phyloP scores from a whole-genome alignment of 2,113 vertebrate genomes.

The Anguilla rostrata region DNA sequence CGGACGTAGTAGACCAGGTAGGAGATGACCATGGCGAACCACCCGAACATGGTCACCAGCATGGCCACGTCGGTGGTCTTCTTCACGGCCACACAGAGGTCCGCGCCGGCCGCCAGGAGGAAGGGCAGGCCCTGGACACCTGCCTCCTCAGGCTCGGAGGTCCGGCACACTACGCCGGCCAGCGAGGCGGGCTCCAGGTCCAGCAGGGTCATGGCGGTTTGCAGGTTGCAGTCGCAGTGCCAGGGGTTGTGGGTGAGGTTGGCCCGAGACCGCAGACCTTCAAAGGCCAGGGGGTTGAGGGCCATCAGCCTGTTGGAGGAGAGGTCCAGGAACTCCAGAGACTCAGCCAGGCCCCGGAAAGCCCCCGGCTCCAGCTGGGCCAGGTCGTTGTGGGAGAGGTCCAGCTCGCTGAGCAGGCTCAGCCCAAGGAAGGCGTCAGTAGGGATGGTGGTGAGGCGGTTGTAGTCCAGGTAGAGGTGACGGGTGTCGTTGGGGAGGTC shows the following conservation, averaged over 20 bases:
- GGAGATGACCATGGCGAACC: slow-evolving; percentile 93
- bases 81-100: slow-evolving; percentile 83
- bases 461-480: slow-evolving; percentile 91
- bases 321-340: slow-evolving; percentile 82
- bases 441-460: slow-evolving; percentile 82
- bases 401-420: slow-evolving; percentile 83
- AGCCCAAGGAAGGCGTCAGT: slow-evolving; percentile 82
- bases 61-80: slow-evolving; percentile 93
- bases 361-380: slow-evolving; percentile 79
- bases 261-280: slow-evolving; percentile 80
- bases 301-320: slow-evolving; percentile 87
- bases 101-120: slow-evolving; percentile 77
- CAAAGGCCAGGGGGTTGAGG: slow-evolving; percentile 78
- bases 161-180: slow-evolving; percentile 82
- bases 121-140: slow-evolving; percentile 85
- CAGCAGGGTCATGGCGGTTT: slow-evolving; percentile 81
- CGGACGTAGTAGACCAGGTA: slow-evolving; percentile 92
- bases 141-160: slow-evolving; percentile 77
- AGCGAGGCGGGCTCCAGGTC: slow-evolving; percentile 80
- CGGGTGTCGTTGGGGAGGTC: slow-evolving; percentile 92
- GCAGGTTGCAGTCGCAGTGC: slow-evolving; percentile 92
- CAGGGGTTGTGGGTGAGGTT: slow-evolving; percentile 94
- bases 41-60: slow-evolving; percentile 97
- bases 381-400: slow-evolving; percentile 89
- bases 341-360: slow-evolving; percentile 80